A percentile compares a stretch with the other conserved stretches of the same genome.
phyloP scores from a whole-genome alignment of 1,140 invertebrate species.

The Ectropis grisescens region DNA sequence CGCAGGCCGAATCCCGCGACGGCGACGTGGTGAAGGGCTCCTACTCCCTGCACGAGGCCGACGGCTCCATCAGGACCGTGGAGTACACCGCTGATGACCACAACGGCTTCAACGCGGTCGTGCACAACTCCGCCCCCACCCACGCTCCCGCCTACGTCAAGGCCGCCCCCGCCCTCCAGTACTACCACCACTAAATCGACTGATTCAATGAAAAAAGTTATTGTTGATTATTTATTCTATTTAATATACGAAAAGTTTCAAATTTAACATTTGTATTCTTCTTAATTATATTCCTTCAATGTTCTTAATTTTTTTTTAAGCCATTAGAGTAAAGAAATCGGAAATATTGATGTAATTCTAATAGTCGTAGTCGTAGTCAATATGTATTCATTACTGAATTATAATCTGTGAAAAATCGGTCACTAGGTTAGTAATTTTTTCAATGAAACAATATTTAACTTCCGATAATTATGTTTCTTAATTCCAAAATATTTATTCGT shows the following conservation, averaged over 20 bases:
- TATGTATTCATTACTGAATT: too few relatives aligned
- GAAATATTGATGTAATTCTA: too few relatives aligned
- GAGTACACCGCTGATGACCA: slow-evolving; percentile 68
- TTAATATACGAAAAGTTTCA: slow-evolving; percentile 20
- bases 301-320: too few relatives aligned
- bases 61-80: slow-evolving; percentile 68
- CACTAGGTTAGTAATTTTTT: too few relatives aligned
- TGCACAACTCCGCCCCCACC: slow-evolving; percentile 18
- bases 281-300: too few relatives aligned
- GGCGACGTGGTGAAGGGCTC: slow-evolving; percentile 65
- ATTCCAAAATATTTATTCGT: too few relatives aligned
- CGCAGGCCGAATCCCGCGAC: slow-evolving; percentile 66
- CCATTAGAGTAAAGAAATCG: too few relatives aligned
- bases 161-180: slow-evolving; percentile 10
- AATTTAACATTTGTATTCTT: too few relatives aligned
- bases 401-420: too few relatives aligned
- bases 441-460: too few relatives aligned
- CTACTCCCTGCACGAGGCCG: slow-evolving; percentile 68
- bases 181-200: slow-evolving; percentile 20
- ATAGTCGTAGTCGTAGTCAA: too few relatives aligned
- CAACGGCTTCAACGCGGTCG: slow-evolving; percentile 71
- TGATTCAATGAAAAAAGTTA: slow-evolving; percentile 7
- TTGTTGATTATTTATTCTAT: slow-evolving; percentile 30
- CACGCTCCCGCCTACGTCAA: slow-evolving; percentile 9
- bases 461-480: too few relatives aligned